phyloP scores from a whole-genome alignment of 1,140 invertebrate genomes.

The Drosophila pallidifrons region DNA sequence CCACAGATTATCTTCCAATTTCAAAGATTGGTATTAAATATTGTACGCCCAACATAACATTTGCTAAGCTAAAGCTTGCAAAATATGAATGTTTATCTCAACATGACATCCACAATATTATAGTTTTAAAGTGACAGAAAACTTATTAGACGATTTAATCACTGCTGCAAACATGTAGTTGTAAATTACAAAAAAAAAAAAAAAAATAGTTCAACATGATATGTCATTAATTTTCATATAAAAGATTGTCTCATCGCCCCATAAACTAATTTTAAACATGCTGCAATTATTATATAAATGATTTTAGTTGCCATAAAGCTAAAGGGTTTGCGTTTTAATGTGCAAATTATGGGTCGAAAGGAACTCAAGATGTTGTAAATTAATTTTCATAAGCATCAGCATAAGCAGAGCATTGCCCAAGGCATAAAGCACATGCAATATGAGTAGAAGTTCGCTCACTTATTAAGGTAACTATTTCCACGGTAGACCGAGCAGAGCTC shows the following conservation, averaged over 20 bases:
- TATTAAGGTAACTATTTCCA: slow-evolving; percentile 29
- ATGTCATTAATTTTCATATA: too few relatives aligned
- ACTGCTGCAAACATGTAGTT: too few relatives aligned
- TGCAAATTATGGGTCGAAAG: slow-evolving; percentile 4
- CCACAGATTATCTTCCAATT: too few relatives aligned
- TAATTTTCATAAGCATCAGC: slow-evolving; percentile 9
- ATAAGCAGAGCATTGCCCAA: background rate
- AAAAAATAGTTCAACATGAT: too few relatives aligned
- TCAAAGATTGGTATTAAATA: too few relatives aligned
- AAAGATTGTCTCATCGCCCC: background rate
- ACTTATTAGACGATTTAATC: too few relatives aligned
- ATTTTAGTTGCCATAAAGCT: slow-evolving; percentile 1
- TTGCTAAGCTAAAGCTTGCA: too few relatives aligned
- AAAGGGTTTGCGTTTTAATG: slow-evolving; percentile 10
- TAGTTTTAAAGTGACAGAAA: too few relatives aligned
- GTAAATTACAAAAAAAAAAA: background rate
- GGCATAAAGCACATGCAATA: slow-evolving; percentile 19
- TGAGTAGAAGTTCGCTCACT: background rate
- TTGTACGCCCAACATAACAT: too few relatives aligned
- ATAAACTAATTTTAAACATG: background rate
- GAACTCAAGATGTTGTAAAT: slow-evolving; percentile 11
- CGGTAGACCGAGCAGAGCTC: slow-evolving; percentile 27
- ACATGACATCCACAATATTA: too few relatives aligned
- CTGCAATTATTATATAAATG: background rate
- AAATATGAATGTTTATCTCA: too few relatives aligned